Base-by-base conservation (phyloP, 2,113 vertebrate species). In the Sorex fumeus region DNA sequence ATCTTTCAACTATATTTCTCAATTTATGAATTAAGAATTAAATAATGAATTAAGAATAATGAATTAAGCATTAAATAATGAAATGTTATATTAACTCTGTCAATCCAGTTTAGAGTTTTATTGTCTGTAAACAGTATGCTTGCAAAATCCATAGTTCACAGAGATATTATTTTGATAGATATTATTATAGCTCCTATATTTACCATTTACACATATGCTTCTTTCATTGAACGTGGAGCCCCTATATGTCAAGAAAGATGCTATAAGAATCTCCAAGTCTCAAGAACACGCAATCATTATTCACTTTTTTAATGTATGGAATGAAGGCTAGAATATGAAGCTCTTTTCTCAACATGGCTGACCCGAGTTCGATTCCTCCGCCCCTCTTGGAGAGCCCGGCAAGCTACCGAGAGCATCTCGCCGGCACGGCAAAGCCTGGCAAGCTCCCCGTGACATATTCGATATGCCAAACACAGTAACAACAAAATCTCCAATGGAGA, bases 11-110 rank as follows among this genome's bases (percentile, higher is more conserved):
- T 3, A 0, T 32, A 34, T 79, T 79, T 83, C 12, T 72, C 75
- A 90, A 83, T 80, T 34, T 88, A 36, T 74, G 69, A 88, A 57
- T 78, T 75, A 80, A 92, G 74, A 93, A 27, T 23, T n/a, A n/a
- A n/a, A n/a, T n/a, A n/a, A n/a, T n/a, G n/a, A n/a, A n/a, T n/a
- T n/a, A n/a, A n/a, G n/a, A n/a, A n/a, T n/a, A n/a, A 36, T 74
- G 69, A 88, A 66, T 78, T 75, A 80, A 92, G 75, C 91, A 27
- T 23, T 28, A 76, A 62, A 76, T 84, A 81, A 74, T 71, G 45
- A 23, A 34, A 79, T 36, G 16, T 80, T 94, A 91, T 93, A 30
- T 30, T 78, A 91, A 89, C 53, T 71, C 76, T 75, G n/a, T 83
- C 21, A 87, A 57, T 85, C 6, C 1, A 80, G 3, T 3, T 90